phyloP scores from a whole-genome alignment of 2,888 invertebrate genomes.

The Zele albiditarsus region DNA sequence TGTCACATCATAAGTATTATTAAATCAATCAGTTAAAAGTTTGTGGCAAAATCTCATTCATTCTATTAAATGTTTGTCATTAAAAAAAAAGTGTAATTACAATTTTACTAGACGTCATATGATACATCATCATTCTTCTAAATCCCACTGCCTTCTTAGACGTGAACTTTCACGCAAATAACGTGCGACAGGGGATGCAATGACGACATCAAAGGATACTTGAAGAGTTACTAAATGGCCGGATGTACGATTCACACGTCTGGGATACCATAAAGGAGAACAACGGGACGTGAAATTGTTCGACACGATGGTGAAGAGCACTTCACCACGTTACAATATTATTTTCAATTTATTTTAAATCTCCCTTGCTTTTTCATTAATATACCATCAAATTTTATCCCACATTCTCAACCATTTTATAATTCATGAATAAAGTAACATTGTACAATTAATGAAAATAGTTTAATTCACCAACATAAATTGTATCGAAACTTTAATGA shows the following conservation, averaged over 20 bases:
- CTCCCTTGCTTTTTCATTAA: background rate
- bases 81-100: background rate
- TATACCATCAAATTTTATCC: background rate
- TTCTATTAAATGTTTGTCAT: too few species aligned
- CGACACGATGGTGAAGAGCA: too few species aligned
- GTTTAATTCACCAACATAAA: slow-evolving; percentile 1
- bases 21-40: too few species aligned
- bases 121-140: background rate
- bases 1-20: too few species aligned
- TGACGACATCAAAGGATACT: background rate
- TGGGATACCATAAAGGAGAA: background rate
- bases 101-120: background rate
- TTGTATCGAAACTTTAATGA: background rate
- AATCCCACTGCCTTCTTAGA: background rate
- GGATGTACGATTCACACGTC: background rate
- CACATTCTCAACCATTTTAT: background rate
- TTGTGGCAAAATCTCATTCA: background rate
- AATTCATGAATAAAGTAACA: background rate
- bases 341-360: background rate
- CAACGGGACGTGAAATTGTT: background rate
- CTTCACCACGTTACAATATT: background rate
- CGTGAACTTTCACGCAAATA: background rate
- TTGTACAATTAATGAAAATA: slow-evolving; percentile 1
- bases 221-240: background rate
- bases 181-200: background rate